Evolutionary conservation across 2,797 vertebrate species (phyloP).

Genomic region (Etheostoma nigrum): DNA sequence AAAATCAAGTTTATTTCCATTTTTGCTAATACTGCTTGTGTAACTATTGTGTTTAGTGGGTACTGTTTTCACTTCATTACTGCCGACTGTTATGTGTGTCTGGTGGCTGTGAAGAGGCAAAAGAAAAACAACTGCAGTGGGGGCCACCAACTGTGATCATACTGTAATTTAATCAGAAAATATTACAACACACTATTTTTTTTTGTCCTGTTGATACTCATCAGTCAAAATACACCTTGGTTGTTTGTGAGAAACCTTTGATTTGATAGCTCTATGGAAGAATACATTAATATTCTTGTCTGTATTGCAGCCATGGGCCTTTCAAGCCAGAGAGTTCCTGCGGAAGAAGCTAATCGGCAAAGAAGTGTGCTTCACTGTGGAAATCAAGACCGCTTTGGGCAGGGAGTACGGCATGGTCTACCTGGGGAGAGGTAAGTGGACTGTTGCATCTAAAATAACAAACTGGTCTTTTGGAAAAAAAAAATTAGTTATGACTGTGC

Average conservation of each 20-base stretch:
- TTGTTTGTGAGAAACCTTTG: neutral
- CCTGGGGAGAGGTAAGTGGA: slow-evolving; percentile 90
- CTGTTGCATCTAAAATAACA: neutral
- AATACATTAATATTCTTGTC: slow-evolving; percentile 2
- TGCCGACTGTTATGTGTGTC: neutral
- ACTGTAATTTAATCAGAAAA: neutral
- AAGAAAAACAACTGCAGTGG: neutral
- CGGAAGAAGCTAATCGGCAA: slow-evolving; percentile 98
- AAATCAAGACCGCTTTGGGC: slow-evolving; percentile 92
- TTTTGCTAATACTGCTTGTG: no score
- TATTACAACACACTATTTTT: neutral
- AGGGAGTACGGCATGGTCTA: slow-evolving; percentile 97
- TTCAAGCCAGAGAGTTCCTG: slow-evolving; percentile 96
- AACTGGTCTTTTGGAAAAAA: neutral
- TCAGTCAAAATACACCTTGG: neutral
- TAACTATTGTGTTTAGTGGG: neutral
- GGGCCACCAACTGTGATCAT: neutral
- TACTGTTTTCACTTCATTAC: neutral
- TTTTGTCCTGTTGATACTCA: neutral
- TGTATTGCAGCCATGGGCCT: slow-evolving; percentile 92
- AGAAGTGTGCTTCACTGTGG: slow-evolving; percentile 97
- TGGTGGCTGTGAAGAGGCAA: neutral
- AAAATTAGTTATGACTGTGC: neutral
- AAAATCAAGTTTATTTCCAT: neutral
- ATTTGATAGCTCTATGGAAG: neutral